Percentiles rank a stretch among this genome's conserved stretches.
Conservation (phyloP, 1,140 invertebrate genomes). For the Drosophila virilis region DNA sequence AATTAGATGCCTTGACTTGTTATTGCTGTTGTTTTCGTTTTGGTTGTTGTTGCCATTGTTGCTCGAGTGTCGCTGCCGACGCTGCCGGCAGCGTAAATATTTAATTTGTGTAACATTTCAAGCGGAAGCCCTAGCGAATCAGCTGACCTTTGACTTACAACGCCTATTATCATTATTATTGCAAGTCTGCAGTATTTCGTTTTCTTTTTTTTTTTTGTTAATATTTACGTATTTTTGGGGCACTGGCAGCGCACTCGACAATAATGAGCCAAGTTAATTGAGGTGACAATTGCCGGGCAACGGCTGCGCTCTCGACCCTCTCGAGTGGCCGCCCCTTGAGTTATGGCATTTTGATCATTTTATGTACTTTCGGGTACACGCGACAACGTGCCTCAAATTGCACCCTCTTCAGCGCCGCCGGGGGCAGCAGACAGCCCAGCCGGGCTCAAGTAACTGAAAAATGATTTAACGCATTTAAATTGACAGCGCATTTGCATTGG, state of each 20-base stretch:
- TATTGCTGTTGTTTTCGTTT: conserved; percentile 38
- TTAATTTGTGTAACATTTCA: conserved; percentile 77
- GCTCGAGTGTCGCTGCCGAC: conserved; percentile 34
- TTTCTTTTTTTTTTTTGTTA: conserved; percentile 48
- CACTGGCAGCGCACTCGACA: conserved; percentile 54
- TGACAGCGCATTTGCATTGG: conserved; percentile 39
- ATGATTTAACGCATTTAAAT: conserved; percentile 62
- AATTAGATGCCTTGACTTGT: conserved; percentile 69
- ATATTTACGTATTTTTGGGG: conserved; percentile 46
- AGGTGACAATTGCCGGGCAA: conserved; percentile 70
- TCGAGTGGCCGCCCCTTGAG: conserved; percentile 55
- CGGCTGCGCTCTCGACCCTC: conserved; percentile 30
- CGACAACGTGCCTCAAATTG: conserved; percentile 16
- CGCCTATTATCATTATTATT: conserved; percentile 57
- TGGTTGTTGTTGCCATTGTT: conserved; percentile 16
- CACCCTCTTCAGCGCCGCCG: conserved; percentile 18
- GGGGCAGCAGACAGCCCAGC: not conserved
- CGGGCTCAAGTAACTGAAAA: conserved; percentile 33
- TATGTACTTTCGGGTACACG: conserved; percentile 50
- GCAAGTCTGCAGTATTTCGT: conserved; percentile 6
- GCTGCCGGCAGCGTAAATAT: conserved; percentile 72
- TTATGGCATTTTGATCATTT: conserved; percentile 77
- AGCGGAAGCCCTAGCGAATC: conserved; percentile 52
- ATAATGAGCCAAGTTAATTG: conserved; percentile 79
- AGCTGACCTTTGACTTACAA: conserved; percentile 66